Evolutionary conservation across 2,888 invertebrate species (phyloP).

Genomic region (Eilema sororculum): DNA sequence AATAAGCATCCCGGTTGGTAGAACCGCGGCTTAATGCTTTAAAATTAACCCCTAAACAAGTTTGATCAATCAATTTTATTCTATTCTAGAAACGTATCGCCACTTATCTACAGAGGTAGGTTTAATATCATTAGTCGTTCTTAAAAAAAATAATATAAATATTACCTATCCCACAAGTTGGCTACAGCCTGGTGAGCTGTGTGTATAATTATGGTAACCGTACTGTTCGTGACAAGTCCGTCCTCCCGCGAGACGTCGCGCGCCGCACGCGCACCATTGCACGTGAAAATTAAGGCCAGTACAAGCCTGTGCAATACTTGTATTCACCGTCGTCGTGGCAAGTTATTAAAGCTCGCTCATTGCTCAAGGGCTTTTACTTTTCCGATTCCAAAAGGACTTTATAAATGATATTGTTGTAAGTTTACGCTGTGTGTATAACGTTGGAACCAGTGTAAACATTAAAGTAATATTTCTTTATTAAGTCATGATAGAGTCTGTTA

Average conservation of each 20-base stretch:
- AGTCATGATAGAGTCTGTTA: too few species aligned
- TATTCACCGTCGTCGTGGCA: neutral
- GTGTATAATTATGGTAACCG: slow-evolving; percentile 44
- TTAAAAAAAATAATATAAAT: neutral
- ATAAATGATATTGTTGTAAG: too few species aligned
- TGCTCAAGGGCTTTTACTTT: neutral
- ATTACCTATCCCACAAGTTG: neutral
- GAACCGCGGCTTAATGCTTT: too few species aligned
- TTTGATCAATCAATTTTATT: too few species aligned
- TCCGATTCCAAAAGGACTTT: neutral
- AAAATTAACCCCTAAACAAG: too few species aligned
- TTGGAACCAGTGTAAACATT: too few species aligned
- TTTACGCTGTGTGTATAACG: too few species aligned
- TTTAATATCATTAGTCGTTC: neutral
- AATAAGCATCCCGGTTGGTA: too few species aligned
- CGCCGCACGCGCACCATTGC: slow-evolving; percentile 42
- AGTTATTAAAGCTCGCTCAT: neutral
- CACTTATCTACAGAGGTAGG: too few species aligned
- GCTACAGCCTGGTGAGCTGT: slow-evolving; percentile 7
- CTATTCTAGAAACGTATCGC: too few species aligned
- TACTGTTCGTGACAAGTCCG: slow-evolving; percentile 67
- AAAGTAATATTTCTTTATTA: too few species aligned
- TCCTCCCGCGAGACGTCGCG: slow-evolving; percentile 53
- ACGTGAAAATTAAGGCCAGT: slow-evolving; percentile 54
- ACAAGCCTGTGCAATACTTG: slow-evolving; percentile 18